Percentiles rank a stretch among this genome's conserved stretches.
Conservation (phyloP, 2,888 invertebrate species). For the Therioaphis trifolii region DNA sequence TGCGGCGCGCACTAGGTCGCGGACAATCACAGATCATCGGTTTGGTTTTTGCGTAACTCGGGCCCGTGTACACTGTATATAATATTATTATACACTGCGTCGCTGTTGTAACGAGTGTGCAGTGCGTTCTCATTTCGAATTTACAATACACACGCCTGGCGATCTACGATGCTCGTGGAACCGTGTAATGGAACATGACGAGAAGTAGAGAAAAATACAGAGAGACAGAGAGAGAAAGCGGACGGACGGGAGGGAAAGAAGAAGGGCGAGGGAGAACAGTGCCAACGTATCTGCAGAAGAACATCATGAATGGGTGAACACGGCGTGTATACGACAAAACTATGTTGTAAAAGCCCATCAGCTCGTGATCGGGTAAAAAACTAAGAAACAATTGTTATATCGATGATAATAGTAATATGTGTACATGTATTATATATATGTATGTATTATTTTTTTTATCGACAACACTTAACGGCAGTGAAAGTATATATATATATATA, state of each 20-base stretch:
- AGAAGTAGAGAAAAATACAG: no score
- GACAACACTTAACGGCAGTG: slow-evolving; percentile 41
- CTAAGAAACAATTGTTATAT: slow-evolving; percentile 40
- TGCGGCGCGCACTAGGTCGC: background rate
- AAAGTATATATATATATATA: slow-evolving; percentile 48
- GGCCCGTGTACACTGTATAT: no score
- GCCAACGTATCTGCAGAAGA: no score
- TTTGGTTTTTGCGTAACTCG: slow-evolving; percentile 3
- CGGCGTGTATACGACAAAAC: background rate
- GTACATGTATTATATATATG: no score
- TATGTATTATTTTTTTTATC: slow-evolving; percentile 11
- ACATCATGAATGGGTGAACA: background rate
- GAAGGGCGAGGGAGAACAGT: background rate
- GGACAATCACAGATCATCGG: background rate
- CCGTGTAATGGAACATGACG: background rate
- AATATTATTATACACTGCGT: no score
- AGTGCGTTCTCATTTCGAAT: no score
- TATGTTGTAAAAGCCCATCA: slow-evolving; percentile 19
- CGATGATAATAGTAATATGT: slow-evolving; percentile 4
- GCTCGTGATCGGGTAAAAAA: slow-evolving; percentile 35
- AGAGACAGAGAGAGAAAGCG: background rate
- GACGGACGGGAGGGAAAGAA: no score
- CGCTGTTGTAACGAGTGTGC: no score
- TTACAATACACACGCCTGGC: no score
- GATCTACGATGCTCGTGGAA: background rate